Evolutionary conservation across 1,140 invertebrate genomes (phyloP), one percentile per base, ranked within the genome.

Genomic region (Panulirus ornatus): DNA sequence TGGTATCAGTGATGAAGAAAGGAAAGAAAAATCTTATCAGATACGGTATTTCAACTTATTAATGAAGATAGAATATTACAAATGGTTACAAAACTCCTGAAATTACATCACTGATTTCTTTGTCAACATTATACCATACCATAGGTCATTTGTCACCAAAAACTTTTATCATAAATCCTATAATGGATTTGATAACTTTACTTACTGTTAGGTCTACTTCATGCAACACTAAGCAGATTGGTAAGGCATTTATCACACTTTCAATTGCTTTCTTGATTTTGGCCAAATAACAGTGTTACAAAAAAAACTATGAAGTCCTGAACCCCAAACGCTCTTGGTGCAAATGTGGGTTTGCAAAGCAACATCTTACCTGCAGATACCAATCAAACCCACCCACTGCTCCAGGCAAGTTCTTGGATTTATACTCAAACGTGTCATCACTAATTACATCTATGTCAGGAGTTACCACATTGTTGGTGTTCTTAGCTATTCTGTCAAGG

Each of bases 341-440:
- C 2, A 58, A 22, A 11, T 58, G 54, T 3, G 19, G 19, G 54
- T 3, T 2, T 19, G 2, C 14, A 1, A 16, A 19, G n/a, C 30
- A 11, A 2, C 34, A n/a, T 44, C 88, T 78, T 90, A 90, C 88
- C 88, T 84, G 36, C 36, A 90, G 73, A n/a, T 70, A 63, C 98
- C 98, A 99, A 95, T 99, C 98, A 94, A 99, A 99, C 73, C 98
- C 98, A 54, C 98, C 98, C 30, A 99, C 97, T 94, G 98, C 97
- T 34, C 97, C 96, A 22, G 96, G 96, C 87, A 96, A 95, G 51
- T 96, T 95, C 51, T 97, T 96, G 94, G 98, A 96, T 93, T 19
- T 14, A 94, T 97, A 98, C n/a, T 36, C 30, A 73, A 89, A 82
- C 11, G 87, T 83, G 63, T 89, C 87, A 75, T 89, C 87, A 19